Evolutionary conservation across 2,888 invertebrate genomes (phyloP), one percentile per base, ranked within the genome.

Genomic region (Tenthredo scrophulariae): DNA sequence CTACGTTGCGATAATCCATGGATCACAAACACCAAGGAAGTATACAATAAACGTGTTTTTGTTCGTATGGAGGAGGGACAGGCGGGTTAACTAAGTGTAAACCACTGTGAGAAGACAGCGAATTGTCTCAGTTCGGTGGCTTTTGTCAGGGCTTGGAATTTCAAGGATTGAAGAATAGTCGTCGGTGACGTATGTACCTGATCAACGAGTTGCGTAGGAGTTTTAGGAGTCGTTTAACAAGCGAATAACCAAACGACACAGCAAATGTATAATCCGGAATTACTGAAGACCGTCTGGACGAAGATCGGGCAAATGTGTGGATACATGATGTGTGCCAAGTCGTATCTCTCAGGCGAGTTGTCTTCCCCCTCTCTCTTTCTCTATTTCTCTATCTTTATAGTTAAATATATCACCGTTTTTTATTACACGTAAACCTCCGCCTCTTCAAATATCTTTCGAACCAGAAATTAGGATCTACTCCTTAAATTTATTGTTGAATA

Each of bases 261-360:
- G 26, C 74, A 74, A 84, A 91, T 92, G 92, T 92, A 91, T 87
- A 90, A 89, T 80, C 90, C 89, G 86, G 91, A 92, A 88, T 85
- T 92, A 84, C 87, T 92, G 83, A 91, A 92, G 87, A 91, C 89
- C n/a, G 88, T 89, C 84, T 92, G 92, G 92, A 91, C 91, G 75
- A 92, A 90, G 88, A 89, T 92, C 88, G 91, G 92, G 54, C 91
- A 90, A 88, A 92, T 92, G 91, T 92, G 91, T 88, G 91, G 91
- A 86, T 92, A 92, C 89, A 90, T 92, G 85, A 91, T 91, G 84
- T 92, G 92, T 84, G 91, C 92, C 88, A 91, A 89, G 86, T 91
- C 92, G 86, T 92, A 92, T 87, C 89, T 92, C 86, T 91, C 92
- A 92, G 92, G 92, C 92, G 87, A 88, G 91, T 91, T 86, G 15